Evolutionary conservation across 1,140 invertebrate species (phyloP).

Genomic region (Anagrus nilaparvatae): DNA sequence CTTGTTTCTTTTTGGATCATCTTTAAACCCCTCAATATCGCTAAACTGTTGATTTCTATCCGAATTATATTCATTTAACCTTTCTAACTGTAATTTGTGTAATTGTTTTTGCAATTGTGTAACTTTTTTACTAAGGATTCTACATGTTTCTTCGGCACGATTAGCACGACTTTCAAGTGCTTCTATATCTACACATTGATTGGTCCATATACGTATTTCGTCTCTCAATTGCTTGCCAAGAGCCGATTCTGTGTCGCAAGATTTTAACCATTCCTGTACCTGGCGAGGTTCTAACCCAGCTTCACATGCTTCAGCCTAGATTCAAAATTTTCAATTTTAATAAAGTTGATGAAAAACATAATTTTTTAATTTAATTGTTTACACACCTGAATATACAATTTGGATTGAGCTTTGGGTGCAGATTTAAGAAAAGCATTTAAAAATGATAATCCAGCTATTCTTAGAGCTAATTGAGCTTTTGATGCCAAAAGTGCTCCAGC

Average conservation of each 20-base stretch:
- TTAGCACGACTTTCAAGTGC: constrained; percentile 30
- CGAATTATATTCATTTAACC: constrained; percentile 28
- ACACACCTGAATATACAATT: constrained; percentile 76
- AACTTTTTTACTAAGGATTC: constrained; percentile 34
- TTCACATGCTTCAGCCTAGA: constrained; percentile 39
- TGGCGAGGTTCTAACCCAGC: constrained; percentile 36
- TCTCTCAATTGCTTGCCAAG: constrained; percentile 28
- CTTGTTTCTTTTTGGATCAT: too few species aligned
- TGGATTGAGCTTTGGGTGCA: constrained; percentile 59
- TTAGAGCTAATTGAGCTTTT: constrained; percentile 59
- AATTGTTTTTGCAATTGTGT: constrained; percentile 30
- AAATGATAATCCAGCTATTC: constrained; percentile 75
- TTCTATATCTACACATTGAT: constrained; percentile 39
- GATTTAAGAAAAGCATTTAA: constrained; percentile 74
- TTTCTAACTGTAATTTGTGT: constrained; percentile 29
- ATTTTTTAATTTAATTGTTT: background rate
- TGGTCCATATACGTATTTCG: constrained; percentile 34
- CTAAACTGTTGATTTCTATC: constrained; percentile 21
- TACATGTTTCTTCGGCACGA: constrained; percentile 35
- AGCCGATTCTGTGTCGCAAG: constrained; percentile 36
- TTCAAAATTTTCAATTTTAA: background rate
- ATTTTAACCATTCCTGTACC: constrained; percentile 59
- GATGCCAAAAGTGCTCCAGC: constrained; percentile 69
- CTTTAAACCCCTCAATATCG: background rate
- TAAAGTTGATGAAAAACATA: background rate